Evolutionary conservation across 2,888 invertebrate genomes (phyloP).

Genomic region (Mythimna loreyi): DNA sequence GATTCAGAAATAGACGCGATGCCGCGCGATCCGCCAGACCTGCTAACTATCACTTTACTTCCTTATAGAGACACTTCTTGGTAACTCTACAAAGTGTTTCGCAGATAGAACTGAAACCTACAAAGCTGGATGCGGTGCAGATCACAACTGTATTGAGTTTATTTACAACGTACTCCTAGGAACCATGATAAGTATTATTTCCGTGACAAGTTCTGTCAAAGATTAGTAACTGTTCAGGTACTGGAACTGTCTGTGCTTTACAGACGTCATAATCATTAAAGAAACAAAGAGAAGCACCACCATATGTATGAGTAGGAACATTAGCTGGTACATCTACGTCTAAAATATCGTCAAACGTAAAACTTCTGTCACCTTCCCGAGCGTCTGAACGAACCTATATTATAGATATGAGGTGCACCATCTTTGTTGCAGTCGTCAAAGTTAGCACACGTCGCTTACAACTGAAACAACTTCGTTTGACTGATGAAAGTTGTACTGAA

Average conservation of each 20-base stretch:
- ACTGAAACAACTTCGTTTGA: conserved; percentile 22
- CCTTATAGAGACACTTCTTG: conserved; percentile 54
- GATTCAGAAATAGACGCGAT: conserved; percentile 79
- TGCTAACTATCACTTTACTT: conserved; percentile 51
- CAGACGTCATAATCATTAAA: neutral
- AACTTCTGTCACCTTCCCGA: no score
- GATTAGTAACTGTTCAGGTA: neutral
- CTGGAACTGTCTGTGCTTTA: neutral
- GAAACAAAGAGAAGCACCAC: conserved; percentile 5
- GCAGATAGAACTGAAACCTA: neutral
- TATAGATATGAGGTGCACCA: neutral
- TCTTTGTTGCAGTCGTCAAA: conserved; percentile 10
- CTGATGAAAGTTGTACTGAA: conserved; percentile 5
- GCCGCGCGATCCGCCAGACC: conserved; percentile 47
- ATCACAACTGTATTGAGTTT: neutral
- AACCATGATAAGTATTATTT: conserved; percentile 8
- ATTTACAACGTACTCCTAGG: neutral
- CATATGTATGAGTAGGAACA: no score
- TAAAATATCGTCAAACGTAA: neutral
- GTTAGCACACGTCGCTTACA: conserved; percentile 1
- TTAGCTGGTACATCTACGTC: neutral
- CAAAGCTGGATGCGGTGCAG: conserved; percentile 4
- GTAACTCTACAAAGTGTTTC: conserved; percentile 28
- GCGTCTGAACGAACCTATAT: neutral
- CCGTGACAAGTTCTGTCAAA: neutral